phyloP scores from a whole-genome alignment of 2,797 vertebrate species.

The Microtus agrestis region DNA sequence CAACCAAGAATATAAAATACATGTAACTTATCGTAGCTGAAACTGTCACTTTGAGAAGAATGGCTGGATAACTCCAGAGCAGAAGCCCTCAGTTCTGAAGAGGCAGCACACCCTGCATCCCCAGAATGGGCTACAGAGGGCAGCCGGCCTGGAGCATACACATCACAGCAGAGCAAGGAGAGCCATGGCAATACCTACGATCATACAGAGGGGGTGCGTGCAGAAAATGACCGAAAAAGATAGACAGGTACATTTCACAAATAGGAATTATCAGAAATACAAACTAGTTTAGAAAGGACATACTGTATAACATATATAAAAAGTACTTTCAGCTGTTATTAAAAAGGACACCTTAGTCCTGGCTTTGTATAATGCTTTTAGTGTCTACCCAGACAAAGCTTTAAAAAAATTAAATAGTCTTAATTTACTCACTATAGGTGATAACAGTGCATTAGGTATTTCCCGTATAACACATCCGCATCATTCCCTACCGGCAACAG shows the following conservation, averaged over 20 bases:
- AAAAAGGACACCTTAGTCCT: conserved; percentile 90
- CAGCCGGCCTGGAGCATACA: conserved; percentile 49
- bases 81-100: conserved; percentile 86
- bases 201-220: conserved; percentile 86
- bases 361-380: conserved; percentile 92
- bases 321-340: conserved; percentile 90
- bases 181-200: conserved; percentile 72
- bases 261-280: conserved; percentile 88
- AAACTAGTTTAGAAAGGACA: conserved; percentile 88
- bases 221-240: conserved; percentile 84
- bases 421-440: conserved; percentile 95
- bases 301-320: conserved; percentile 90
- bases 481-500: conserved; percentile 85
- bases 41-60: conserved; percentile 94
- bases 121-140: neutral
- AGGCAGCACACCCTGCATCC: conserved; percentile 81
- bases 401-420: conserved; percentile 95
- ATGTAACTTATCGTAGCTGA: conserved; percentile 92
- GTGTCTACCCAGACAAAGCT: conserved; percentile 94
- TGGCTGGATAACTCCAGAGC: conserved; percentile 90
- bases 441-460: conserved; percentile 96
- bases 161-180: conserved; percentile 67
- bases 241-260: conserved; percentile 90
- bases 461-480: conserved; percentile 91
- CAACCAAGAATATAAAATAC: conserved; percentile 97